Percentiles rank a stretch among this genome's conserved stretches.
phyloP scores from a whole-genome alignment of 2,888 invertebrate species.

The Frankliniella fusca region DNA sequence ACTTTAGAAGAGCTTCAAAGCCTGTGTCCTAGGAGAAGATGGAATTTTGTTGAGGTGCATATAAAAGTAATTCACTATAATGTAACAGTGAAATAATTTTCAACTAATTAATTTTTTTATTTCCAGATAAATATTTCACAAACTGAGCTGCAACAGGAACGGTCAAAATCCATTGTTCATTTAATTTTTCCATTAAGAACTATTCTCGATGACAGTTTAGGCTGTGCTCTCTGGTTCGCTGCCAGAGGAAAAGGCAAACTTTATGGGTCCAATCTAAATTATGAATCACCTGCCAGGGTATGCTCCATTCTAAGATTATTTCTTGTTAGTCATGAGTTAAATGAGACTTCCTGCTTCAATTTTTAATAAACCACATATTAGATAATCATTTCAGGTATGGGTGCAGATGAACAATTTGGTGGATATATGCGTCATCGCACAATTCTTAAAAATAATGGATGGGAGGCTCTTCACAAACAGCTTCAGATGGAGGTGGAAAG shows the following conservation, averaged over 20 bases:
- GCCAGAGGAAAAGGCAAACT: constrained; percentile 63
- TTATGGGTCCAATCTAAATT: constrained; percentile 43
- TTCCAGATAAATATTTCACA: constrained; percentile 63
- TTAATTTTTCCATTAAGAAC: constrained; percentile 81
- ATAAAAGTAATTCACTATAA: constrained; percentile 25
- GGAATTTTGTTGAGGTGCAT: constrained; percentile 73
- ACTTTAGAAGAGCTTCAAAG: constrained; percentile 64
- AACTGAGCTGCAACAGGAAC: constrained; percentile 58
- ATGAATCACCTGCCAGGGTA: constrained; percentile 62
- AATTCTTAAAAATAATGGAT: constrained; percentile 57
- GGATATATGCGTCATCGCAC: constrained; percentile 88
- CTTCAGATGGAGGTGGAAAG: constrained; percentile 74
- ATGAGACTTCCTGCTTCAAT: constrained; percentile 30
- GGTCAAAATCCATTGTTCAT: constrained; percentile 61
- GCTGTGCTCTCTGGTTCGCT: constrained; percentile 96
- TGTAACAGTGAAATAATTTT: constrained; percentile 21
- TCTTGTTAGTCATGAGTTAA: constrained; percentile 6
- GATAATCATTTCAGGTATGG: constrained; percentile 84
- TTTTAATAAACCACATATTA: constrained; percentile 44
- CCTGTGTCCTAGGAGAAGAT: constrained; percentile 67
- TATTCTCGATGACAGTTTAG: constrained; percentile 92
- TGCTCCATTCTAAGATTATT: constrained; percentile 37
- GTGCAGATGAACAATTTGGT: constrained; percentile 95
- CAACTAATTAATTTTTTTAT: constrained; percentile 31
- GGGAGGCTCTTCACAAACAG: constrained; percentile 58